Base-by-base conservation (phyloP, 2,113 vertebrate species). In the Bettongia penicillata region DNA sequence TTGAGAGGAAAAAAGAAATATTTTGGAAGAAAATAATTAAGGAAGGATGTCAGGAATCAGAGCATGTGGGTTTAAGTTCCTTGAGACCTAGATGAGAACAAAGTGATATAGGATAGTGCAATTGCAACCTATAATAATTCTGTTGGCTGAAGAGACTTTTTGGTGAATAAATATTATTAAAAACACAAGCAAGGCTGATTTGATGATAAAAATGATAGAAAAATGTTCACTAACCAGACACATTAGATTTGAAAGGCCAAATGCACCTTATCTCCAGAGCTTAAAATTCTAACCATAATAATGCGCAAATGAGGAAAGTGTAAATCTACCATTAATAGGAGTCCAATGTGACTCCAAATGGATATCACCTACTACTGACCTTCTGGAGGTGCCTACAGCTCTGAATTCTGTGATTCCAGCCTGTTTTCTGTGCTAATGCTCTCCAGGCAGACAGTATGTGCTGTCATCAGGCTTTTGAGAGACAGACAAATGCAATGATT, bases 181-280 rank as follows among this genome's bases (percentile, higher is more conserved):
- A 94, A 93, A 96, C 47, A 96, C 8, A 93, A 68, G 31, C 50
- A 91, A 91, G 93, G 2, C 1, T 95, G 25, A 93, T 51, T 95
- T 89, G 89, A 91, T 91, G n/a, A 53, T 95, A 95, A 51, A 93
- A 90, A 91, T 91, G n/a, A 53, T 95, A 95, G 52, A 93, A 97
- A 98, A 51, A 94, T 51, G 95, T 97, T 97, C 97, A 97, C 97
- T 96, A 97, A 94, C 49, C 91, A 95, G 90, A 96, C 92, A 51
- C 25, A 90, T 93, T 97, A 94, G 43, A 24, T 94, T 97, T 94
- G 53, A 96, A 98, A 97, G 68, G 92, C 96, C 96, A 51, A 53
- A 1, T 89, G 50, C 49, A 91, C 61, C 96, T 93, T 93, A 95
- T 77, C 93, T 97, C 94, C 97, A 97, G 95, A 96, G 93, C 97